These are phyloP conservation scores for Rhyacophila brunnea DNA, from an alignment of 1,140 invertebrate species.

Conservation along the genomic window DNA sequence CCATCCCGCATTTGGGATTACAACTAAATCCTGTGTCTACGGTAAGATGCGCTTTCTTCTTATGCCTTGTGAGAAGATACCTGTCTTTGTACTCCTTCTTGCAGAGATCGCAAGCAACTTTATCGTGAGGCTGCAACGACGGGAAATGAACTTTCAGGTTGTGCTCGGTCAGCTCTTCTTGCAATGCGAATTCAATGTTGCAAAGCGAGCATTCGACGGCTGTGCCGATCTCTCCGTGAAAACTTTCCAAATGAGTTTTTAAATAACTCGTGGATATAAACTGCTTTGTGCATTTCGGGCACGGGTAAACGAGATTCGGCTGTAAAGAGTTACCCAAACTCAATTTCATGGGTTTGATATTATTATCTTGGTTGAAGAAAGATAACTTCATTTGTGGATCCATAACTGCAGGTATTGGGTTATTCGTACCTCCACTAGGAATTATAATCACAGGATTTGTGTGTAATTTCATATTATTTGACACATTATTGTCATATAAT, in stretches of 20 bases:
- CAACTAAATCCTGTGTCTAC: not conserved
- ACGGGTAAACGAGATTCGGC: not conserved
- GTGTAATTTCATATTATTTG: not conserved
- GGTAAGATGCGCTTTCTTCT: constrained; percentile 11
- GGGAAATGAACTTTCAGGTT: constrained; percentile 17
- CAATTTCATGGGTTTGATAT: not conserved
- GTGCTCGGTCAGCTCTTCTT: constrained; percentile 6
- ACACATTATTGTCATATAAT: not conserved
- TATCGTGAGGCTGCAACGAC: not conserved
- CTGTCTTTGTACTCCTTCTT: constrained; percentile 17
- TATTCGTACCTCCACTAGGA: not conserved
- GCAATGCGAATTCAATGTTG: not conserved
- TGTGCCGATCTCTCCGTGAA: constrained; percentile 3
- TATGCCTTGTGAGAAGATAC: constrained; percentile 12
- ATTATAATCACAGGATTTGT: not conserved
- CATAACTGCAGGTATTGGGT: not conserved
- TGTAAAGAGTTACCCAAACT: constrained; percentile 1
- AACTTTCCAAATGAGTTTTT: constrained; percentile 12
- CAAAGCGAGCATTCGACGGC: too few species aligned
- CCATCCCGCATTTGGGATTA: constrained; percentile 1
- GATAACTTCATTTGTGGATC: too few species aligned
- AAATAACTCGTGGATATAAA: constrained; percentile 14
- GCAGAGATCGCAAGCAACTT: constrained; percentile 8
- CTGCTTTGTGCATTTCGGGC: constrained; percentile 8
- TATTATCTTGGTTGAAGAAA: too few species aligned